Conservation (phyloP, 2,797 vertebrate genomes). For the Simalia tracyae region DNA sequence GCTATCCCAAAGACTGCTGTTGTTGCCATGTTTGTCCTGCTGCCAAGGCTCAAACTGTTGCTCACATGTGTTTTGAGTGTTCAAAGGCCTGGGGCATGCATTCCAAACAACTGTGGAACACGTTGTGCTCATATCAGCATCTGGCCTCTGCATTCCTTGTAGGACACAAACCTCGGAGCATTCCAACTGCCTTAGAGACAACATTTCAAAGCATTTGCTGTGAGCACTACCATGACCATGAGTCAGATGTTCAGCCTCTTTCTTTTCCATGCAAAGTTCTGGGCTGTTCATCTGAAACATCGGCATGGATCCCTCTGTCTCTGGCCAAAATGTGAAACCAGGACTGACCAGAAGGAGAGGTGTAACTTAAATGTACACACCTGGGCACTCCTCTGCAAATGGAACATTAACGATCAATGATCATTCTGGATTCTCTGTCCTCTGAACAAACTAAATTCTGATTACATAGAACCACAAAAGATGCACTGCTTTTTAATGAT, state of each 20-base stretch:
- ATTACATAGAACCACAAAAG: slow-evolving; percentile 26
- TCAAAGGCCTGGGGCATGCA: background rate
- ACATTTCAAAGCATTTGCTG: slow-evolving; percentile 5
- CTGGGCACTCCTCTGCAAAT: background rate
- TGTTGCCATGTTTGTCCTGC: slow-evolving; percentile 15
- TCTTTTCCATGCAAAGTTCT: background rate
- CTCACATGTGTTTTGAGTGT: slow-evolving; percentile 21
- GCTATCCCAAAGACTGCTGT: background rate
- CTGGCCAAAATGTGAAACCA: background rate
- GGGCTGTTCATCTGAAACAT: background rate
- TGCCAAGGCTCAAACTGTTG: slow-evolving; percentile 15
- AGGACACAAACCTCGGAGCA: slow-evolving; percentile 20
- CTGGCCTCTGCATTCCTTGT: slow-evolving; percentile 39
- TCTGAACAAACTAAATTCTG: background rate
- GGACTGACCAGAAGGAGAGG: slow-evolving; percentile 14
- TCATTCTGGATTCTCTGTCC: slow-evolving; percentile 17
- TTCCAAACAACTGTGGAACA: slow-evolving; percentile 25
- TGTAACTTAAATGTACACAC: background rate
- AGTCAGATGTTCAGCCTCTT: background rate
- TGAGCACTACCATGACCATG: background rate
- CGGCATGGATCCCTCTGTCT: background rate
- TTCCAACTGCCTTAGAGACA: slow-evolving; percentile 23
- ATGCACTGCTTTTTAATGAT: slow-evolving; percentile 10
- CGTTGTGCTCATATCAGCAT: slow-evolving; percentile 20
- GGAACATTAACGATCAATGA: slow-evolving; percentile 36